A percentile compares a stretch with the other conserved stretches of the same genome.
Conservation (phyloP, 2,888 invertebrate genomes). For the Pheosia tremula region DNA sequence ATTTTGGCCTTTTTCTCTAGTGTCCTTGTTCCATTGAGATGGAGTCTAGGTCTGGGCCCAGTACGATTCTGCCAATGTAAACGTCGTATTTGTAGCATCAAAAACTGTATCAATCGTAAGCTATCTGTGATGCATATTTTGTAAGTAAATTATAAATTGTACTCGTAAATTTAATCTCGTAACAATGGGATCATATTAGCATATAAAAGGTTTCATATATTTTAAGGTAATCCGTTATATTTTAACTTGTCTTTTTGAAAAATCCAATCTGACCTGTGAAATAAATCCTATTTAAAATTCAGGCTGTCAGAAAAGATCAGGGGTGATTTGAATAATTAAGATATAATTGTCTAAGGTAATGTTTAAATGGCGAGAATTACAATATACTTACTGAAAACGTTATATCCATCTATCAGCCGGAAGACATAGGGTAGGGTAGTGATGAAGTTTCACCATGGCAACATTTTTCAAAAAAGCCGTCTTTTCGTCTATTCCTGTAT, state of each 20-base stretch:
- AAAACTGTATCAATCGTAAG: constrained; percentile 66
- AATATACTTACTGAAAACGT: too few relatives aligned
- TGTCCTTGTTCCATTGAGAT: too few relatives aligned
- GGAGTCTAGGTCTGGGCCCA: too few relatives aligned
- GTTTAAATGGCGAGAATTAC: too few relatives aligned
- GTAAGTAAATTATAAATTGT: too few relatives aligned
- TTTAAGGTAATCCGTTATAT: constrained; percentile 82
- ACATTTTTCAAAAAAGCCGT: too few relatives aligned
- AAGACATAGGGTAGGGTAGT: too few relatives aligned
- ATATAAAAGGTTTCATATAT: constrained; percentile 84
- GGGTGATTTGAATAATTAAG: constrained; percentile 14
- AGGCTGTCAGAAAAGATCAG: constrained; percentile 50
- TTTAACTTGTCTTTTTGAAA: constrained; percentile 79
- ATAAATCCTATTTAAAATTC: constrained; percentile 67
- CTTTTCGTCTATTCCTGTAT: constrained; percentile 22
- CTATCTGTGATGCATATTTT: constrained; percentile 80
- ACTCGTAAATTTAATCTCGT: constrained; percentile 82
- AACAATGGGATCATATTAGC: constrained; percentile 83
- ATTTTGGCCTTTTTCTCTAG: too few relatives aligned
- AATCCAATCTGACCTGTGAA: constrained; percentile 71
- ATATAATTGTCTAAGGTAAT: too few relatives aligned
- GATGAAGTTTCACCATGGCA: too few relatives aligned
- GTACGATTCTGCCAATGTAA: too few relatives aligned
- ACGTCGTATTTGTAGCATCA: constrained; percentile 31
- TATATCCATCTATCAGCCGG: too few relatives aligned